Conservation (phyloP, 1,140 invertebrate genomes). For the Oreohelix idahoensis region DNA sequence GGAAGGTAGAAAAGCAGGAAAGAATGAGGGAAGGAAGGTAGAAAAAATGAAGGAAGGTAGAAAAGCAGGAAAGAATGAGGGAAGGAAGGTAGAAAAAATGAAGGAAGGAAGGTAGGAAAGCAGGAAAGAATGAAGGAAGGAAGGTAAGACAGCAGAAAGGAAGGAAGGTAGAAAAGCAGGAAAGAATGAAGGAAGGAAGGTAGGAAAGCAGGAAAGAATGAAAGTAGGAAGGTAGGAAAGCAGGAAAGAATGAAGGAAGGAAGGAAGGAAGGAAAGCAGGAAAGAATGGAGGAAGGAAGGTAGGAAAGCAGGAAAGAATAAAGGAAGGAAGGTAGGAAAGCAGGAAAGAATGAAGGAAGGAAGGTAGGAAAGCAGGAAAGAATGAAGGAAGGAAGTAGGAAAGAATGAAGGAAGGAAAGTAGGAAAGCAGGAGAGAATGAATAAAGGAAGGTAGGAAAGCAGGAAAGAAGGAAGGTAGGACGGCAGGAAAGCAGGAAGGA, state of each 20-base stretch:
- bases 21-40: too few relatives aligned
- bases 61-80: conserved; percentile 71
- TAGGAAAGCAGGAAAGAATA: too few relatives aligned
- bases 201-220: too few relatives aligned
- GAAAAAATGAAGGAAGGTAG: neutral
- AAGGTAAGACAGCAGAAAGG: neutral
- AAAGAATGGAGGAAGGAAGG: too few relatives aligned
- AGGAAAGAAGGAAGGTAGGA: neutral
- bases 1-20: too few relatives aligned
- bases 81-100: neutral
- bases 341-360: neutral
- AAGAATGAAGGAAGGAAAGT: neutral
- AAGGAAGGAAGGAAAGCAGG: too few relatives aligned
- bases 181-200: too few relatives aligned
- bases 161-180: too few relatives aligned
- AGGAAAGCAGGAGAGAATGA: neutral
- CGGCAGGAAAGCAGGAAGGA: too few relatives aligned
- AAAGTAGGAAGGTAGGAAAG: too few relatives aligned
- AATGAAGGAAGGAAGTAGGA: neutral
- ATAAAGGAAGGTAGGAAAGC: neutral
- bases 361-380: neutral
- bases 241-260: too few relatives aligned
- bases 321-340: neutral
- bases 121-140: neutral
- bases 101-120: neutral